These are phyloP conservation scores for Macrobrachium rosenbergii DNA, from an alignment of 1,140 invertebrate genomes.

Conservation along the genomic window DNA sequence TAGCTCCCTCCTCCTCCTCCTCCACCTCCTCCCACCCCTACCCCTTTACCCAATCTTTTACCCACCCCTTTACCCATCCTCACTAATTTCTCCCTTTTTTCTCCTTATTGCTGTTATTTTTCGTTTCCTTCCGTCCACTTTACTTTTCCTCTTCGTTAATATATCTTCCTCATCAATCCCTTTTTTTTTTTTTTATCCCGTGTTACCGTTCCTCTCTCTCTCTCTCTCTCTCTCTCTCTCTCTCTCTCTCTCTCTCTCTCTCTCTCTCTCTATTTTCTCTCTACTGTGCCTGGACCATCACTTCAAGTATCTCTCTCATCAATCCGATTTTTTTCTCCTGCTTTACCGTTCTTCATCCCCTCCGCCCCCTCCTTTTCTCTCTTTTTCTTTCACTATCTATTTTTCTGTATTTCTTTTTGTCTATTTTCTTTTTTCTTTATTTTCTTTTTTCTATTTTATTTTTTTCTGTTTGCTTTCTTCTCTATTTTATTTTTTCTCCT, in stretches of 20 bases:
- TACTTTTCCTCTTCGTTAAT: background rate
- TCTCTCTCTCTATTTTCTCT: background rate
- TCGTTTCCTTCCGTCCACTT: background rate
- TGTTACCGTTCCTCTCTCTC: background rate
- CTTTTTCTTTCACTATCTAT: background rate
- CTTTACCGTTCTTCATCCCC: background rate
- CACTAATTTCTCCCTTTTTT: background rate
- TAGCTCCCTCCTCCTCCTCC: background rate
- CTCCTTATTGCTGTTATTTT: background rate
- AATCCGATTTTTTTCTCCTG: background rate
- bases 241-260: background rate
- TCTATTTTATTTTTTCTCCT: background rate
- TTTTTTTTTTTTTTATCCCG: no score
- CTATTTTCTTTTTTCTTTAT: background rate
- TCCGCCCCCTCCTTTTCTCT: background rate
- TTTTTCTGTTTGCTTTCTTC: background rate
- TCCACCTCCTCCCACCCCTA: background rate
- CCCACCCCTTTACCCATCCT: background rate
- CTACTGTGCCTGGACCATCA: no score
- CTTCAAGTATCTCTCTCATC: background rate
- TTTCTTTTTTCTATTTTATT: background rate
- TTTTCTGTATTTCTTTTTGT: background rate
- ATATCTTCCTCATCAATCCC: background rate
- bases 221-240: background rate
- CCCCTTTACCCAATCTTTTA: background rate